Percentiles rank a stretch among this genome's conserved stretches.
Evolutionary conservation across 2,797 vertebrate species (phyloP).

Genomic region (Microchirus variegatus): DNA sequence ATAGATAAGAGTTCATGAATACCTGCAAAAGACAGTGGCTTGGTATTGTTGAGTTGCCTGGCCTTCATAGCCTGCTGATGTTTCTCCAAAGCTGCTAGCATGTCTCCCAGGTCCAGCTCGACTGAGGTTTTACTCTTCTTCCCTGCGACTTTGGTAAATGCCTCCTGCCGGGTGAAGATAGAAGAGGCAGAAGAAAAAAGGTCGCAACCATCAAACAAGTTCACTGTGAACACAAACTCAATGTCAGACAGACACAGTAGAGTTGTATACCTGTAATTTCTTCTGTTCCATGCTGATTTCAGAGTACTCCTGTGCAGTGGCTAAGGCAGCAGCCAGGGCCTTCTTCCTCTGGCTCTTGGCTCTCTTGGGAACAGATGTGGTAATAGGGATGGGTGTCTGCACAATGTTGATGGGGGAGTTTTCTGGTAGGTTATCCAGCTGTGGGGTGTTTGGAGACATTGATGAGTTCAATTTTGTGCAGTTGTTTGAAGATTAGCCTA

Average conservation of each 20-base stretch:
- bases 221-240: neutral
- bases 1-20: neutral
- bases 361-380: slow-evolving; percentile 96
- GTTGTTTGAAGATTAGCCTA: too few species aligned
- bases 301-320: slow-evolving; percentile 97
- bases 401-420: slow-evolving; percentile 98
- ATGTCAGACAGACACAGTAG: neutral
- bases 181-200: slow-evolving; percentile 13
- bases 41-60: slow-evolving; percentile 93
- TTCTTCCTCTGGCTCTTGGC: slow-evolving; percentile 99
- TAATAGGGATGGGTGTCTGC: slow-evolving; percentile 98
- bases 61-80: slow-evolving; percentile 98
- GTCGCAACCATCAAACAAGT: neutral
- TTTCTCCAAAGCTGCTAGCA: slow-evolving; percentile 95
- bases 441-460: slow-evolving; percentile 19
- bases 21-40: slow-evolving; percentile 93
- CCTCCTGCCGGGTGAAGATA: slow-evolving; percentile 82
- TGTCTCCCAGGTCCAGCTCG: slow-evolving; percentile 95
- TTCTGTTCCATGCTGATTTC: slow-evolving; percentile 99
- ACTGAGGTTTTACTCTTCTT: slow-evolving; percentile 97
- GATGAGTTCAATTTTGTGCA: neutral
- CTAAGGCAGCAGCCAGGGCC: slow-evolving; percentile 94
- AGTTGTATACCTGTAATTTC: slow-evolving; percentile 92
- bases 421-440: slow-evolving; percentile 96
- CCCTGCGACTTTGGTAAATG: slow-evolving; percentile 94